A percentile compares a stretch with the other conserved stretches of the same genome.
phyloP scores from a whole-genome alignment of 2,888 invertebrate genomes.

The Lochmaea capreae region DNA sequence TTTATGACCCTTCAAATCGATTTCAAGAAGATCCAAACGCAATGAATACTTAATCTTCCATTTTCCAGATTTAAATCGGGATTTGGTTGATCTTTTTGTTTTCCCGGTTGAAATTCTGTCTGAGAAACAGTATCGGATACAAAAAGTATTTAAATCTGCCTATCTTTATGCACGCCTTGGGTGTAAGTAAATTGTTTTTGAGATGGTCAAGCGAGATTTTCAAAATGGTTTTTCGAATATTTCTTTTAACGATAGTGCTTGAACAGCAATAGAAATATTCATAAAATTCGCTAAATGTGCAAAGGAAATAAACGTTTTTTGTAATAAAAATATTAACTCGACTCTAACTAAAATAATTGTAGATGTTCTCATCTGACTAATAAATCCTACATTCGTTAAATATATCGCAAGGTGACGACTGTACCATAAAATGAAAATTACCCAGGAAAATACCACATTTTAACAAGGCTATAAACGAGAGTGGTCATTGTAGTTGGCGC shows the following conservation, averaged over 20 bases:
- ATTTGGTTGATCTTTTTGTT: conserved; percentile 53
- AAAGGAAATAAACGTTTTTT: neutral
- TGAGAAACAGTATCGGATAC: conserved; percentile 45
- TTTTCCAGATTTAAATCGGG: conserved; percentile 56
- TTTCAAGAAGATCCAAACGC: conserved; percentile 50
- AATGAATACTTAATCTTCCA: conserved; percentile 57
- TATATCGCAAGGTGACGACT: neutral
- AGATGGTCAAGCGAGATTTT: conserved; percentile 23
- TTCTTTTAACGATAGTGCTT: neutral
- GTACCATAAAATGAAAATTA: conserved; percentile 32
- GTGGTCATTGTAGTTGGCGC: conserved; percentile 35
- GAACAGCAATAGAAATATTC: conserved; percentile 38
- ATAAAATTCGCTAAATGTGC: neutral
- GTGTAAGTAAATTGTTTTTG: conserved; percentile 29
- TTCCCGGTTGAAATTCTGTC: conserved; percentile 46
- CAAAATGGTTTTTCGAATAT: neutral
- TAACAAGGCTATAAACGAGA: conserved; percentile 39
- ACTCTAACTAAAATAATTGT: too few species aligned
- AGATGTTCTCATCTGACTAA: too few species aligned
- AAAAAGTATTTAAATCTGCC: conserved; percentile 40
- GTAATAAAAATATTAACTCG: too few species aligned
- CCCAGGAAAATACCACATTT: conserved; percentile 34
- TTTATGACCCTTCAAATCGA: conserved; percentile 51
- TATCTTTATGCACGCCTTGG: conserved; percentile 43
- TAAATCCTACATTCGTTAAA: too few species aligned